Conservation (phyloP, 2,797 vertebrate species). For the Calcarius lapponicus region DNA sequence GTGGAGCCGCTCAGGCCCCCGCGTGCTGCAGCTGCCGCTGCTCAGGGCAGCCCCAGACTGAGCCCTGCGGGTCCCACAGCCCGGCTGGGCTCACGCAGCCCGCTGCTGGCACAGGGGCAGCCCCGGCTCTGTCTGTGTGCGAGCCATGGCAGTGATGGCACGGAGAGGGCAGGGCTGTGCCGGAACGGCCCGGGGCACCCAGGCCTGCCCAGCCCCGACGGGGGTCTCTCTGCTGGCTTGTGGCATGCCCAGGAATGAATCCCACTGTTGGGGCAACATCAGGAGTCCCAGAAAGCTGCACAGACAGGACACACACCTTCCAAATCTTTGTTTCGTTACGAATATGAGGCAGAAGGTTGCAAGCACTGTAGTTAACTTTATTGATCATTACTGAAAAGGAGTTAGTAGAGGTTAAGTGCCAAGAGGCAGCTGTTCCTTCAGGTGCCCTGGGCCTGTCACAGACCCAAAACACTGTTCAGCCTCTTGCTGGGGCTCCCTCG, state of each 20-base stretch:
- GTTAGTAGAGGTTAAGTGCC: background rate
- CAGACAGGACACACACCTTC: background rate
- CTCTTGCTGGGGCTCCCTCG: background rate
- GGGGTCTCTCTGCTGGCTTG: too few species aligned
- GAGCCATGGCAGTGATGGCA: rapidly evolving
- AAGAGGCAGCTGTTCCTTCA: background rate
- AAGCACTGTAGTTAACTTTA: background rate
- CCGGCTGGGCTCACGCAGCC: background rate
- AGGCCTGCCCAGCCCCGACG: background rate
- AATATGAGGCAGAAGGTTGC: background rate
- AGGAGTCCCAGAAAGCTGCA: background rate
- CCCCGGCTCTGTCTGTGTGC: rapidly evolving
- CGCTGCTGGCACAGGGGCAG: rapidly evolving
- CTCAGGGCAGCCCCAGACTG: rapidly evolving
- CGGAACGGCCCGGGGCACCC: background rate
- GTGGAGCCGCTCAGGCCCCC: too few species aligned
- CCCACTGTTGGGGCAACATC: background rate
- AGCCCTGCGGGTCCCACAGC: too few species aligned
- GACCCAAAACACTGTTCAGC: background rate
- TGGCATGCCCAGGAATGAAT: background rate
- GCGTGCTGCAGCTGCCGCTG: background rate
- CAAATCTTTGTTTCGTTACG: background rate
- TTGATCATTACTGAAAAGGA: background rate
- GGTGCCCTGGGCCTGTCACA: background rate
- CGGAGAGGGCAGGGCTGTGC: background rate